A percentile compares a stretch with the other conserved stretches of the same genome.
These are phyloP conservation scores for Eilema griseolum DNA, from an alignment of 2,888 invertebrate species.

Conservation along the genomic window DNA sequence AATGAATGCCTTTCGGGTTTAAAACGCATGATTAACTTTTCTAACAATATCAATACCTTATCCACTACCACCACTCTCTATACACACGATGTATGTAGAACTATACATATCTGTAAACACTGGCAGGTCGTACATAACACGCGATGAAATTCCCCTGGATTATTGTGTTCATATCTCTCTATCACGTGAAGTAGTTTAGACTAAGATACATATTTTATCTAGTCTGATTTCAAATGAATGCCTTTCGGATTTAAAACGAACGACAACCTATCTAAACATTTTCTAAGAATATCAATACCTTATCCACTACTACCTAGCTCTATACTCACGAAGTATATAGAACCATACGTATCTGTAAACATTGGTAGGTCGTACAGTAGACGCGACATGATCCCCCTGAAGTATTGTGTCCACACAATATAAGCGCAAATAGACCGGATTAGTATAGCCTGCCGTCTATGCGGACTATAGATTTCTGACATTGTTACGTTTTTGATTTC, in stretches of 20 bases:
- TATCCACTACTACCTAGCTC: background rate
- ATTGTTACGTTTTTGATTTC: too few relatives aligned
- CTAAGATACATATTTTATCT: background rate
- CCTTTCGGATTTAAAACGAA: background rate
- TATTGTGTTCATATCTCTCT: conserved; percentile 74
- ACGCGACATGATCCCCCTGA: conserved; percentile 68
- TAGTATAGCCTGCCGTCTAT: conserved; percentile 40
- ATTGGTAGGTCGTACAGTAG: conserved; percentile 26
- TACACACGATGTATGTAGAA: conserved; percentile 1
- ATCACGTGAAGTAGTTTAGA: background rate
- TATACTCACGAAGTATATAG: conserved; percentile 2
- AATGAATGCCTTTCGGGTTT: background rate
- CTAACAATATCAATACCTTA: background rate
- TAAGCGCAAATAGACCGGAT: conserved; percentile 84
- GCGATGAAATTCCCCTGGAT: conserved; percentile 73
- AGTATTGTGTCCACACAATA: conserved; percentile 86
- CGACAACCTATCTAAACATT: background rate
- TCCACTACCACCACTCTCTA: background rate
- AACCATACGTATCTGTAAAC: conserved; percentile 17
- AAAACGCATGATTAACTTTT: background rate
- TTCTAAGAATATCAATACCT: background rate
- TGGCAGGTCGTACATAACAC: conserved; percentile 28
- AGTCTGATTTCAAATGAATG: background rate
- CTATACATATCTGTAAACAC: conserved; percentile 15
- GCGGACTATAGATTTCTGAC: too few relatives aligned